Evolutionary conservation across 53 echinoderm and acorn worm genomes (phyloP).

Genomic region (Crossaster papposus): DNA sequence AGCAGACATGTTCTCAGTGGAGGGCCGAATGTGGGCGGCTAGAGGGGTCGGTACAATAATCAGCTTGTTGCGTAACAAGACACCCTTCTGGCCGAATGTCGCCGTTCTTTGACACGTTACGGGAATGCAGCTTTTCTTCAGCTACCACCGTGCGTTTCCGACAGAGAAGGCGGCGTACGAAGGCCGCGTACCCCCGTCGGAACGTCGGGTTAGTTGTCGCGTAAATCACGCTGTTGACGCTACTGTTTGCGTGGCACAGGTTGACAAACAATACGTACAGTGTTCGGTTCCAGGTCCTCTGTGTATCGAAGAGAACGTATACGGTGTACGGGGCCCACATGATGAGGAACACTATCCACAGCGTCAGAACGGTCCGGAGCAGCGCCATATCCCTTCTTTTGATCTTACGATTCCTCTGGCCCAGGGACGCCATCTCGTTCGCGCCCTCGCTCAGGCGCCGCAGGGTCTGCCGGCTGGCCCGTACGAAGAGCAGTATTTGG

Average conservation of each 20-base stretch:
- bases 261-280: conserved; percentile 62
- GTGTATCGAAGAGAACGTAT: conserved; percentile 65
- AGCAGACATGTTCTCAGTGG: not conserved
- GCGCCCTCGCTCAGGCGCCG: conserved; percentile 32
- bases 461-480: conserved; percentile 36
- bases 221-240: conserved; percentile 71
- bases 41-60: not conserved
- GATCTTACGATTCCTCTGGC: conserved; percentile 10
- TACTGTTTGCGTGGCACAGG: conserved; percentile 70
- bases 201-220: conserved; percentile 72
- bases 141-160: not conserved
- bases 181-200: conserved; percentile 59
- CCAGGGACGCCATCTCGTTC: not conserved
- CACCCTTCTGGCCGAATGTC: not conserved
- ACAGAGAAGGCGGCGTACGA: conserved; percentile 38
- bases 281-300: conserved; percentile 54
- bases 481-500: conserved; percentile 48
- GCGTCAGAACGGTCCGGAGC: conserved; percentile 55
- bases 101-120: conserved; percentile 13
- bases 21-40: not conserved
- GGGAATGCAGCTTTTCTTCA: not conserved
- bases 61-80: not conserved
- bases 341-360: conserved; percentile 67
- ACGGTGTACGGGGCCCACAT: conserved; percentile 73
- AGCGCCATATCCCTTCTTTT: conserved; percentile 37